These are phyloP conservation scores for Pristionchus entomophagus DNA, from an alignment of 2,888 invertebrate species.

Conservation along the genomic window DNA sequence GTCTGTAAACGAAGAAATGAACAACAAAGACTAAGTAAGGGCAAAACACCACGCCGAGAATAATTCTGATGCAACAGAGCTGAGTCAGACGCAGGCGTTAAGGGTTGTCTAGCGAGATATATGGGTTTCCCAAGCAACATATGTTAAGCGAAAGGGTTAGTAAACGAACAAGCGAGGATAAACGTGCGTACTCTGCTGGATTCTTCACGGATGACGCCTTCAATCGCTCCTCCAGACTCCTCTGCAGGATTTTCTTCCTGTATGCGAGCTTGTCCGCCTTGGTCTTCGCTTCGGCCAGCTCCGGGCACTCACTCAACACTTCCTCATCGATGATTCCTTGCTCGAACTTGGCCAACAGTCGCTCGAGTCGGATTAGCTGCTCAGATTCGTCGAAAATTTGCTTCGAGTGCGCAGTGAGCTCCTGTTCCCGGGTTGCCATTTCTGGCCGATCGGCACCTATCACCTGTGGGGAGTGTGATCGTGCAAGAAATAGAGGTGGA, in stretches of 20 bases:
- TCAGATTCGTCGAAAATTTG: not conserved
- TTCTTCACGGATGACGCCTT: not conserved
- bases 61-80: constrained; percentile 6
- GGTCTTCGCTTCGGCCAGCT: not conserved
- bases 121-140: not conserved
- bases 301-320: constrained; percentile 33
- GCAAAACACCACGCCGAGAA: constrained; percentile 15
- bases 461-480: constrained; percentile 12
- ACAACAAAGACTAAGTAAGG: not conserved
- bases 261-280: constrained; percentile 4
- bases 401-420: not conserved
- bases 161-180: not conserved
- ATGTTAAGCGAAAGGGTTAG: not conserved
- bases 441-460: not conserved
- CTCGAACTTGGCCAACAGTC: constrained; percentile 37
- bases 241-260: constrained; percentile 21
- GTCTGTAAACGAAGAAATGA: not conserved
- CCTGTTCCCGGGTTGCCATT: not conserved
- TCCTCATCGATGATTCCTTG: constrained; percentile 25
- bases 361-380: constrained; percentile 13
- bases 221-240: constrained; percentile 40
- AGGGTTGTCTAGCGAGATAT: not conserved
- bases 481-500: not conserved
- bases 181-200: constrained; percentile 12
- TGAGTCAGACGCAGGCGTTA: not conserved